Percentiles rank a stretch among this genome's conserved stretches.
Conservation (phyloP, 2,888 invertebrate species). For the Corythucha ciliata region DNA sequence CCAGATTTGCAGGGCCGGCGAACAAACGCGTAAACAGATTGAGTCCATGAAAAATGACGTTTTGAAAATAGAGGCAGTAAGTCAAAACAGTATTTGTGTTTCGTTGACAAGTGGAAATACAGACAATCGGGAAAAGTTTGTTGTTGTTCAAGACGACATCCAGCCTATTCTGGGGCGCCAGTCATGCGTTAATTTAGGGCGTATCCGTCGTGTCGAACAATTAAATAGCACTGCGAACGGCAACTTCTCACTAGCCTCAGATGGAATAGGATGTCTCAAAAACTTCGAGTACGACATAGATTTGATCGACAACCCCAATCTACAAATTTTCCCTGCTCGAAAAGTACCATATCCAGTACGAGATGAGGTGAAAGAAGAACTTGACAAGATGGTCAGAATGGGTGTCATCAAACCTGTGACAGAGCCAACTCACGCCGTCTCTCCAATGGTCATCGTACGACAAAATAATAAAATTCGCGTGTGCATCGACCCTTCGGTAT, state of each 20-base stretch:
- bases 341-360: constrained; percentile 2
- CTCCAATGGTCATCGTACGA: constrained; percentile 12
- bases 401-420: constrained; percentile 14
- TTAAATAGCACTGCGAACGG: too few relatives aligned
- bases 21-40: too few relatives aligned
- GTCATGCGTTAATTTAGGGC: background rate
- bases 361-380: constrained; percentile 7
- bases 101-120: too few relatives aligned
- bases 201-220: too few relatives aligned
- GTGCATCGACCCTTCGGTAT: constrained; percentile 12
- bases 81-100: too few relatives aligned
- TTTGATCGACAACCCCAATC: background rate
- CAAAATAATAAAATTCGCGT: constrained; percentile 15
- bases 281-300: constrained; percentile 10
- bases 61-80: too few relatives aligned
- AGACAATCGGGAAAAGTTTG: too few relatives aligned
- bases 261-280: constrained; percentile 7
- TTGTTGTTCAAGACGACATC: too few relatives aligned
- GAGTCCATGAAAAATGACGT: too few relatives aligned
- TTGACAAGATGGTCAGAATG: constrained; percentile 1
- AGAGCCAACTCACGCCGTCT: constrained; percentile 9
- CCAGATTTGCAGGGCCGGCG: too few relatives aligned
- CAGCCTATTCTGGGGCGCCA: constrained; percentile 1
- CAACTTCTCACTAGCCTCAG: too few relatives aligned
- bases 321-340: constrained; percentile 10